Base-by-base conservation (phyloP, 2,797 vertebrate genomes). In the Apogon hyalosoma region DNA sequence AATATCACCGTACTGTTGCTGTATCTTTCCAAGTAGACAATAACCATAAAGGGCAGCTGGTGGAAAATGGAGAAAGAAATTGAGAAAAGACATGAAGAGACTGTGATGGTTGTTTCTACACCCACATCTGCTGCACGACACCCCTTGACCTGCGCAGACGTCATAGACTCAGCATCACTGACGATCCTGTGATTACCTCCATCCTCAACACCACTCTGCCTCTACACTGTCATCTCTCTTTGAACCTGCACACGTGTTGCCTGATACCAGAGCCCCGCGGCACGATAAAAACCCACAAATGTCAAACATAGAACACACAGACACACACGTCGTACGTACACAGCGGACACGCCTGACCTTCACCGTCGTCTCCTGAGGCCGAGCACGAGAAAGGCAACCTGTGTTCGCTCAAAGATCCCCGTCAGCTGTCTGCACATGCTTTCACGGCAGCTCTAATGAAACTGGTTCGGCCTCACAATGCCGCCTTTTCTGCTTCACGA, bases 301-400 rank as follows among this genome's bases (percentile, higher is more conserved):
- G 86, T 82, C 85, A 85, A 80, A 81, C 67, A 75, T 28, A 50
- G 76, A 63, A 52, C 69, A 41, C 75, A 60, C 68, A 51, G 0
- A 61, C 24, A 1, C 42, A 43, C 53, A 21, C 54, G 42, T 28
- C 50, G 56, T 21, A 73, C 61, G 64, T 7, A 59, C 62, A 56
- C 68, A 43, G 45, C 28, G 4, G 61, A 72, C 71, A 64, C 16
- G 4, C 46, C 49, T 84, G 82, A 89, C 86, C 82, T 89, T 84
- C 77, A 77, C 2, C 61, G 0, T 47, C 7, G 2, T 78, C 81
- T 79, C 83, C 72, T 2, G 79, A 47, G 75, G 69, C 62, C 53
- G 41, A 67, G 75, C 78, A 74, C 71, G 57, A 21, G 65, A 85
- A 18, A 52, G 61, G 51, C 46, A 73, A 71, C 84, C 69, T 73